Base-by-base conservation (phyloP, 2,797 vertebrate genomes). In the Toxotes lorentzi region DNA sequence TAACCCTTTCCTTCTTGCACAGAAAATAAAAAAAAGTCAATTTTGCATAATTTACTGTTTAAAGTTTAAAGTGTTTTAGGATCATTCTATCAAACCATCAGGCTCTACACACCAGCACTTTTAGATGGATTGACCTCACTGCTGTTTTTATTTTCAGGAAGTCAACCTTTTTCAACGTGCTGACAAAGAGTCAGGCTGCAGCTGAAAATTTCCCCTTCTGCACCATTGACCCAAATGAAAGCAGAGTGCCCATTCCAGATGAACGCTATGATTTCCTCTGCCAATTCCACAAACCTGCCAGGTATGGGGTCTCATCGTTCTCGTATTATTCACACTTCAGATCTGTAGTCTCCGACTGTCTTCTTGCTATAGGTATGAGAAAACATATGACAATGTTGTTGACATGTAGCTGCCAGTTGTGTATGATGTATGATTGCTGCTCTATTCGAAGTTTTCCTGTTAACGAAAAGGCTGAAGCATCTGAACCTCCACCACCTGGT, bases 181-280 rank as follows among this genome's bases (percentile, higher is more conserved):
- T 97, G 93, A 99, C 97, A 73, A 97, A 97, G 94, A 99, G 96
- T 93, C 96, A 97, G 86, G 96, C 96, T 1, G 95, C 97, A 72
- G 97, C 97, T 57, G 97, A 98, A 91, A 97, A 98, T 86, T 97
- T 99, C 88, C 97, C 97, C 70, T 99, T 99, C 96, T 98, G 97
- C 94, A 98, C 97, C 88, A 98, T 97, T 94, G 97, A 99, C 93
- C 97, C 97, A 88, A 98, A 99, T 89, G 97, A 99, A 95, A 98
- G 97, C 93, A 95, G 97, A 94, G 97, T 98, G 74, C 96, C 97
- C 91, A 96, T 98, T 93, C 97, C 96, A 86, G 97, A 97, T 93
- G 96, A 96, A 91, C 96, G 97, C 94, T 98, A 95, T 95, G 97
- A 97, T 90, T 98, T 97, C 93, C 95, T 99, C 38, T 97, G 96